Conservation (phyloP, 2,113 vertebrate species). For the Pao palembangensis region DNA sequence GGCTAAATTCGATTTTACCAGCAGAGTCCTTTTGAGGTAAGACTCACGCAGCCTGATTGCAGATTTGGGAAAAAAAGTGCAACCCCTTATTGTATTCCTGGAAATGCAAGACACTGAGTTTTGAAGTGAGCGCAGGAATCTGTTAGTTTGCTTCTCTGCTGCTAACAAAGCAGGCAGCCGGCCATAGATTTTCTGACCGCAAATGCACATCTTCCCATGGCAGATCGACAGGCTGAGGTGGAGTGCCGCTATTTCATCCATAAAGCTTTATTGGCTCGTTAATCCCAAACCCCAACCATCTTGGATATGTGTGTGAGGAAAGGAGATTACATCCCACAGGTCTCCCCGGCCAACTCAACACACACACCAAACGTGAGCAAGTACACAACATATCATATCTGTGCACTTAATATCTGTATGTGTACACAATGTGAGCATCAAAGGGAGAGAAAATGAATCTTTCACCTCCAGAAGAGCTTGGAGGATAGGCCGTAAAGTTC, state of each 20-base stretch:
- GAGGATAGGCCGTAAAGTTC: too few species aligned
- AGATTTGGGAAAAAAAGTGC: constrained; percentile 31
- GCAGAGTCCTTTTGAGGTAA: constrained; percentile 37
- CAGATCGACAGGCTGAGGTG: constrained; percentile 14
- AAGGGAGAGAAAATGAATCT: too few species aligned
- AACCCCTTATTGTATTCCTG: constrained; percentile 38
- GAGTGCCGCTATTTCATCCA: constrained; percentile 18
- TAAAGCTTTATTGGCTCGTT: constrained; percentile 40
- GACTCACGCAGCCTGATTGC: constrained; percentile 30
- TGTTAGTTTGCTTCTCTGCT: constrained; percentile 29
- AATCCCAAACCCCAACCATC: constrained; percentile 25
- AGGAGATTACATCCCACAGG: constrained; percentile 17
- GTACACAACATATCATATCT: neutral
- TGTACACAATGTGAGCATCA: neutral
- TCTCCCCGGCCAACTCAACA: constrained; percentile 14
- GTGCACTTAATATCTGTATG: neutral
- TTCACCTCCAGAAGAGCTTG: too few species aligned
- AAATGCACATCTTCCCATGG: constrained; percentile 35
- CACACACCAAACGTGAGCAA: neutral
- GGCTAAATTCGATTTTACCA: constrained; percentile 54
- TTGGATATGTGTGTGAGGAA: constrained; percentile 10
- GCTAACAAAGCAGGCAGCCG: constrained; percentile 16
- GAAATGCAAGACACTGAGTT: constrained; percentile 35
- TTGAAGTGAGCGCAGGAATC: constrained; percentile 19
- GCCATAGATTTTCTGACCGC: constrained; percentile 46